Percentiles rank a stretch among this genome's conserved stretches.
Evolutionary conservation across 2,113 vertebrate species (phyloP).

Genomic region (Corythornis madagascariensis): DNA sequence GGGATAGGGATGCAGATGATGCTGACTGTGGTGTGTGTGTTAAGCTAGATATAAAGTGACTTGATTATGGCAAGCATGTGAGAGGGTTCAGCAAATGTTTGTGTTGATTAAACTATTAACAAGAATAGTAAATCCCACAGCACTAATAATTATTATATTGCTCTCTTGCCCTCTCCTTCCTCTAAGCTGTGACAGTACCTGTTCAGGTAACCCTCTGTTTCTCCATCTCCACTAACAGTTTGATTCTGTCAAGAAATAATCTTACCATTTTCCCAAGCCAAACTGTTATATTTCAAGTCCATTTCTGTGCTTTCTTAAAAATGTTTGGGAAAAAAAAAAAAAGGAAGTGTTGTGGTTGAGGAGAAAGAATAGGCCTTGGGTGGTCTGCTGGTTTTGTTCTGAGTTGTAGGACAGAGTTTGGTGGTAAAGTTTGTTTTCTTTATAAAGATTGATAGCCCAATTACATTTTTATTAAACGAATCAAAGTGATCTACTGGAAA

Average conservation of each 20-base stretch:
- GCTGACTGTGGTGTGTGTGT: neutral
- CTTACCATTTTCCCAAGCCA: neutral
- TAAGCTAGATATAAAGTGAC: neutral
- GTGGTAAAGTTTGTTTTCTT: neutral
- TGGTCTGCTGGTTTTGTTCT: neutral
- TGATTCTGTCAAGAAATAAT: neutral
- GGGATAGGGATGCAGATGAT: neutral
- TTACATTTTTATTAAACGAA: neutral
- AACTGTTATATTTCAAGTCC: neutral
- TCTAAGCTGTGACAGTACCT: neutral
- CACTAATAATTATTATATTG: neutral
- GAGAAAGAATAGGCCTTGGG: neutral
- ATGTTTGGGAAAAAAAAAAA: neutral
- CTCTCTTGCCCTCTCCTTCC: neutral
- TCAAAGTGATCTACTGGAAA: neutral
- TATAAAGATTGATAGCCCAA: neutral
- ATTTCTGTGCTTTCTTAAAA: neutral
- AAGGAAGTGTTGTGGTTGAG: neutral
- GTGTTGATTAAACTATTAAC: slow-evolving; percentile 29
- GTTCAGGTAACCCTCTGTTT: neutral
- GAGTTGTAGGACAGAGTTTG: neutral
- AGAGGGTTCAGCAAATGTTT: slow-evolving; percentile 14
- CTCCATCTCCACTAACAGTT: neutral
- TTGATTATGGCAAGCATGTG: neutral
- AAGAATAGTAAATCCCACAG: slow-evolving; percentile 35